Conservation (phyloP, 1,140 invertebrate species). For the Neodiprion virginianus region DNA sequence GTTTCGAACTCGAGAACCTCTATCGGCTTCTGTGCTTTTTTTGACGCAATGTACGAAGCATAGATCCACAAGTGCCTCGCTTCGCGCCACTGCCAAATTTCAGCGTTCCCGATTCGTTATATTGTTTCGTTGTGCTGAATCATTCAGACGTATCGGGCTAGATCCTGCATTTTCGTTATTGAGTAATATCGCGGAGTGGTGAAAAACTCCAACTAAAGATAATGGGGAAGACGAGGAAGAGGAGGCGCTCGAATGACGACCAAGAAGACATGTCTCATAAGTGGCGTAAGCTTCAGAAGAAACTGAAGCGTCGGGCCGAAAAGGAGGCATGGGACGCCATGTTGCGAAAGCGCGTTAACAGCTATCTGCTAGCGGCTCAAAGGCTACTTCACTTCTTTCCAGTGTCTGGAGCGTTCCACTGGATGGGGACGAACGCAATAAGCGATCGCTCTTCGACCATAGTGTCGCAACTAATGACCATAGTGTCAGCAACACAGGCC, state of each 20-base stretch:
- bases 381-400: neutral
- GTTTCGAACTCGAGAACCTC: too few species aligned
- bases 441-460: neutral
- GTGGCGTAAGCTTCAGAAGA: neutral
- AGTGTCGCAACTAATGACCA: neutral
- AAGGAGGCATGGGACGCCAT: neutral
- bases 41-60: too few species aligned
- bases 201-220: neutral
- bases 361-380: neutral
- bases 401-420: neutral
- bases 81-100: too few species aligned
- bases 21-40: too few species aligned
- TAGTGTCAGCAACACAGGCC: neutral
- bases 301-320: neutral
- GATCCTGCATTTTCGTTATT: neutral
- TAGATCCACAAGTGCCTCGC: too few species aligned
- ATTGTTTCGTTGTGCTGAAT: slow-evolving; percentile 3
- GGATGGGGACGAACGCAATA: neutral
- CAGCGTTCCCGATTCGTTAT: neutral
- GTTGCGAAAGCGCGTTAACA: neutral
- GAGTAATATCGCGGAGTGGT: neutral
- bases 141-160: neutral
- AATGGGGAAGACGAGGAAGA: neutral
- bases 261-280: neutral
- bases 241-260: neutral